Evolutionary conservation across 2,113 vertebrate species (phyloP).

Genomic region (Nothoprocta pentlandii): DNA sequence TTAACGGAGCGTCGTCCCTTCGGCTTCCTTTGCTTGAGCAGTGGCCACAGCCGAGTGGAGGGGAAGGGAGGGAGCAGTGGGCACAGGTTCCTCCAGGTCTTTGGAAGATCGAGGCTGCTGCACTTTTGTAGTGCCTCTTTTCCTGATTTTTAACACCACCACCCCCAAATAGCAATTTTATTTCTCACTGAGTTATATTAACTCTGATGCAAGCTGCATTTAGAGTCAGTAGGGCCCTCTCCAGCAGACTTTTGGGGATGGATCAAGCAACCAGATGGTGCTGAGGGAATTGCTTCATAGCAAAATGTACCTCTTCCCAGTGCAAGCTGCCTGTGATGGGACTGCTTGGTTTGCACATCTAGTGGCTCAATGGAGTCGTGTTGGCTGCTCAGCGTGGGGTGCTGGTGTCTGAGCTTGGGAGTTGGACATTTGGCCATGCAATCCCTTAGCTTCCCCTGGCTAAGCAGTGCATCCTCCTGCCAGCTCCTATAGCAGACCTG

Average conservation of each 20-base stretch:
- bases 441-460: neutral
- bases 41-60: neutral
- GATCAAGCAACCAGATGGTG: neutral
- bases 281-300: neutral
- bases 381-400: neutral
- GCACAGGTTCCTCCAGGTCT: neutral
- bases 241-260: neutral
- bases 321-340: neutral
- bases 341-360: rapidly evolving
- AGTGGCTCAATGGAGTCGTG: neutral
- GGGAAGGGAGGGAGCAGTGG: neutral
- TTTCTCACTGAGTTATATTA: neutral
- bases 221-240: neutral
- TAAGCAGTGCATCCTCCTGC: neutral
- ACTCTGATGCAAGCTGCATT: neutral
- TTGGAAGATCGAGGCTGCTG: neutral
- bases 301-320: neutral
- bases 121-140: neutral
- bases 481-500: neutral
- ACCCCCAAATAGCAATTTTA: neutral
- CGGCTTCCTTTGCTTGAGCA: neutral
- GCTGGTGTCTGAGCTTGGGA: neutral
- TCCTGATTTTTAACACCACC: neutral
- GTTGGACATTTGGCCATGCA: rapidly evolving
- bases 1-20: neutral